phyloP scores from a whole-genome alignment of 2,888 invertebrate genomes.

The Pharmacophagus antenor region DNA sequence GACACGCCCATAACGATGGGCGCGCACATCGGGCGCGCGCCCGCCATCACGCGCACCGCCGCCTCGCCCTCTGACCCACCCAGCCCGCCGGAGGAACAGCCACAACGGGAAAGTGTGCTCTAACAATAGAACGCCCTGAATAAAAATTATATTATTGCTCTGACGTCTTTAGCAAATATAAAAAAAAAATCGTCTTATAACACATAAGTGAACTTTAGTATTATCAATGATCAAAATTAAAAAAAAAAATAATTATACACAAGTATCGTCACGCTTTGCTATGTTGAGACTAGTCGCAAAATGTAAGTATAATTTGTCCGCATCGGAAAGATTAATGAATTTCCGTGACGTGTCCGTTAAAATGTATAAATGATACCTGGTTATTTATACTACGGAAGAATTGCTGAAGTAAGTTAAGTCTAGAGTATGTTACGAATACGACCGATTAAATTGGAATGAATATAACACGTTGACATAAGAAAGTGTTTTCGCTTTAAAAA shows the following conservation, averaged over 20 bases:
- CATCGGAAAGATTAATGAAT: background rate
- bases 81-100: constrained; percentile 45
- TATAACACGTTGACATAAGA: background rate
- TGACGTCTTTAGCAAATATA: background rate
- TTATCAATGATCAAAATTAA: background rate
- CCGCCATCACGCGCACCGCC: constrained; percentile 89
- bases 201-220: background rate
- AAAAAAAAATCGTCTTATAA: too few relatives aligned
- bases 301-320: background rate
- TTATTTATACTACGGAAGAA: background rate
- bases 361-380: background rate
- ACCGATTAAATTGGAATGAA: background rate
- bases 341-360: background rate
- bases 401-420: background rate
- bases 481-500: background rate
- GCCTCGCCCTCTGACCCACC: constrained; percentile 83
- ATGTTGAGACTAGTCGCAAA: background rate
- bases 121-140: background rate
- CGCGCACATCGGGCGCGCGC: constrained; percentile 68
- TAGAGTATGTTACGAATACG: background rate
- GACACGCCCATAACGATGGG: constrained; percentile 86
- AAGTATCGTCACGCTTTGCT: background rate
- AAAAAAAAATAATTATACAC: background rate
- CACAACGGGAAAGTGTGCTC: constrained; percentile 84
- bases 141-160: background rate